Base-by-base conservation (phyloP, 2,797 vertebrate genomes). In the Pelobates cultripes region DNA sequence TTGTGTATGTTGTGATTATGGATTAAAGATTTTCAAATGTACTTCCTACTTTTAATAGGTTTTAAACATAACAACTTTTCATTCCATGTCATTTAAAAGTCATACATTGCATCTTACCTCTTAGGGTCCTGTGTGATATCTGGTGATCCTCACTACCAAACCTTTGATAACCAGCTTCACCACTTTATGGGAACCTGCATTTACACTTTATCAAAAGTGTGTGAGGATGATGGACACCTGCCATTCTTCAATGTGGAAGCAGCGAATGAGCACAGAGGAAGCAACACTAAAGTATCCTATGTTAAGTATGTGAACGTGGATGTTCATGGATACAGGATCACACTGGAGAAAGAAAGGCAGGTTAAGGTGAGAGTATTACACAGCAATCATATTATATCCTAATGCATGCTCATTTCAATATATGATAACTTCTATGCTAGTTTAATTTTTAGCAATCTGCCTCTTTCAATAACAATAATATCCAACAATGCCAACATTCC, bases 171-270 rank as follows among this genome's bases (percentile, higher is more conserved):
- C 68, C 85, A 45, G 70, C 91, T 90, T 43, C 95, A 96, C 86
- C 82, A 96, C 80, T 97, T 96, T 83, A 96, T 96, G 95, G 96
- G 96, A 41, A 92, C 94, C 76, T 97, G 96, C 86, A 95, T 95
- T 57, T 97, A 97, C 87, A 96, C 94, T 0, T 86, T 97, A 67
- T 93, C 92, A 76, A 92, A 93, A 85, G 88, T 90, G 40, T 97
- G 96, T 86, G 92, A 85, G 10, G 0, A 14, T 66, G 92, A 93
- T 76, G 89, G 90, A 0, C 86, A 17, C 3, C 12, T 94, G 85
- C 91, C 93, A 0, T 88, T 92, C 86, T 97, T 97, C 69, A 89
- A 91, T 1, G 94, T 97, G 8, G 91, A 92, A 81, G 94, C 95
- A 17, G 93, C 94, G n/a, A 97, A 97, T 2, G 96, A 97, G 86